Evolutionary conservation across 2,113 vertebrate genomes (phyloP).

Genomic region (Tragelaphus scriptus): DNA sequence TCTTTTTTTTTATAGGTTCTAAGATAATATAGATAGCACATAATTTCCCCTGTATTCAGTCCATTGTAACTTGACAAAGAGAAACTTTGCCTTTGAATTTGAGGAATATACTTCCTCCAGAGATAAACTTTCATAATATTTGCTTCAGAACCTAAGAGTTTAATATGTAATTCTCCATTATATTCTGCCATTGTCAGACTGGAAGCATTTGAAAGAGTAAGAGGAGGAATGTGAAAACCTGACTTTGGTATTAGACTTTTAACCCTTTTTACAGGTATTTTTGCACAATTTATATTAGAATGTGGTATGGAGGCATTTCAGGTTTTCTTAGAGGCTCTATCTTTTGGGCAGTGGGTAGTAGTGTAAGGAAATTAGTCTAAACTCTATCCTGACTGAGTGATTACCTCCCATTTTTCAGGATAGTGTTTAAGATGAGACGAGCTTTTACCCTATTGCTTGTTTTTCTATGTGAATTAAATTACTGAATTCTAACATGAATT

Average conservation of each 20-base stretch:
- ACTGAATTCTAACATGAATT: background rate
- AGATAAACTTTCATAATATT: slow-evolving; percentile 59
- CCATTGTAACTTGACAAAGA: slow-evolving; percentile 63
- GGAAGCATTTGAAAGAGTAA: slow-evolving; percentile 9
- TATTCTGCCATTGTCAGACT: slow-evolving; percentile 11
- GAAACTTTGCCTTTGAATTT: slow-evolving; percentile 52
- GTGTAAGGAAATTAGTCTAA: background rate
- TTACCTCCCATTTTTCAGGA: background rate
- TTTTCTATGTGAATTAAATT: background rate
- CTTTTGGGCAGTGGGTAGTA: background rate
- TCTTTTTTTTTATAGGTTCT: background rate
- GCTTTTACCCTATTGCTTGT: background rate
- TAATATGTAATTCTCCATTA: slow-evolving; percentile 56
- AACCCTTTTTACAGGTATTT: background rate
- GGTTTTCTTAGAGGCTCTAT: background rate
- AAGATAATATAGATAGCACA: slow-evolving; percentile 59
- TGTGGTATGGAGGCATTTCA: background rate
- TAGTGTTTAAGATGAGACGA: background rate
- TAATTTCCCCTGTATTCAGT: slow-evolving; percentile 56
- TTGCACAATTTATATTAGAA: background rate
- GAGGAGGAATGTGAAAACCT: background rate
- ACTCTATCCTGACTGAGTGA: background rate
- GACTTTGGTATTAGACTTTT: background rate
- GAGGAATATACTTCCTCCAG: slow-evolving; percentile 53
- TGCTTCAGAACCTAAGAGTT: slow-evolving; percentile 39